phyloP scores from a whole-genome alignment of 2,113 vertebrate genomes.

The Oryzias javanicus region DNA sequence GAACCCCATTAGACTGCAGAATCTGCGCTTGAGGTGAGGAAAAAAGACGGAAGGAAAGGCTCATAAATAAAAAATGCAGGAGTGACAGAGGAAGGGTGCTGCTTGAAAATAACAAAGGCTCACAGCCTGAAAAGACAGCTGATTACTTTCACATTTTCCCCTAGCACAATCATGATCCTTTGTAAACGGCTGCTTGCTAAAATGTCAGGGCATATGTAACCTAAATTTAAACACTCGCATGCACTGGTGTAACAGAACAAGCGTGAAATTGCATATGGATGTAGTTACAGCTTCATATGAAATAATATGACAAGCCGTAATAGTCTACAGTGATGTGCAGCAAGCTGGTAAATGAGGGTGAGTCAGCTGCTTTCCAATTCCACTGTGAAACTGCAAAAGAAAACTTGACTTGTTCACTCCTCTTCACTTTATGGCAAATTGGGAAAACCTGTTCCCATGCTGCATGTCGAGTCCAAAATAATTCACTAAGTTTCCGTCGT shows the following conservation, averaged over 20 bases:
- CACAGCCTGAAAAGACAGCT: slow-evolving; percentile 37
- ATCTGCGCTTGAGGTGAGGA: slow-evolving; percentile 31
- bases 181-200: background rate
- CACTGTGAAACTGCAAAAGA: slow-evolving; percentile 2
- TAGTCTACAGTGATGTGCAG: background rate
- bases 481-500: slow-evolving; percentile 12
- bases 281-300: background rate
- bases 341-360: slow-evolving; percentile 1
- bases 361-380: background rate
- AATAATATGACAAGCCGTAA: too few relatives aligned
- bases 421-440: background rate
- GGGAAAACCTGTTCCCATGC: background rate
- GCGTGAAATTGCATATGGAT: background rate
- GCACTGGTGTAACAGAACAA: slow-evolving; percentile 1
- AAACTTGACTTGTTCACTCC: slow-evolving; percentile 1
- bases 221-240: background rate
- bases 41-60: slow-evolving; percentile 4
- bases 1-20: slow-evolving; percentile 17
- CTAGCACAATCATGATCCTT: background rate
- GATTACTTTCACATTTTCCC: slow-evolving; percentile 45
- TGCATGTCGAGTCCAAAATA: background rate
- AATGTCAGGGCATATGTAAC: slow-evolving; percentile 16
- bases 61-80: slow-evolving; percentile 63
- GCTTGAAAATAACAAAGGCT: slow-evolving; percentile 49
- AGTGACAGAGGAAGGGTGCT: slow-evolving; percentile 37